phyloP scores from a whole-genome alignment of 2,888 invertebrate species.

The Acanthosepion esculentum region DNA sequence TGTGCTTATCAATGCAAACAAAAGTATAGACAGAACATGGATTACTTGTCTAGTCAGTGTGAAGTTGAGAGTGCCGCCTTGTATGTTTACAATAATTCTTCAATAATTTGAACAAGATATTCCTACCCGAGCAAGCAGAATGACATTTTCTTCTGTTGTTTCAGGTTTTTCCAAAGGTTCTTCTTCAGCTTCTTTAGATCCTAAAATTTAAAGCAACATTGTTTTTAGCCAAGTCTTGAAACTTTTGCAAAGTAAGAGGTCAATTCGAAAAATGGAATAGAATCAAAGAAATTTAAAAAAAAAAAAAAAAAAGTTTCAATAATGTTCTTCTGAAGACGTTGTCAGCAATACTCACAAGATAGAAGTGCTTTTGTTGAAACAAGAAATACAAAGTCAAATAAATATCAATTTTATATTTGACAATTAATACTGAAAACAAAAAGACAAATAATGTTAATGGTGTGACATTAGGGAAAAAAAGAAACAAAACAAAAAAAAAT shows the following conservation, averaged over 20 bases:
- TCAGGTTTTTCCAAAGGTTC: slow-evolving; percentile 43
- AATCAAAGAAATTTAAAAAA: not conserved
- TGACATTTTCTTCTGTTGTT: slow-evolving; percentile 41
- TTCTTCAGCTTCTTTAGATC: slow-evolving; percentile 24
- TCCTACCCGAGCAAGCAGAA: slow-evolving; percentile 45
- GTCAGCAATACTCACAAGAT: not conserved
- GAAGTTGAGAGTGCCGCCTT: too few species aligned
- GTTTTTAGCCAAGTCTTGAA: not conserved
- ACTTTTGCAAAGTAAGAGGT: not conserved
- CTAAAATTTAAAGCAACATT: not conserved
- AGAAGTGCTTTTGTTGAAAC: not conserved
- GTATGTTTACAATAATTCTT: too few species aligned
- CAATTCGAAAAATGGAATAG: not conserved
- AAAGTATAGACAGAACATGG: too few species aligned
- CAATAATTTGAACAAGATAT: not conserved
- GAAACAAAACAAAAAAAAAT: too few species aligned
- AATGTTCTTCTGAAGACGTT: not conserved
- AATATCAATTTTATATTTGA: not conserved
- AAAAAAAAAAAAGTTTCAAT: not conserved
- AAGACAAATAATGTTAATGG: not conserved
- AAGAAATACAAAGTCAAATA: not conserved
- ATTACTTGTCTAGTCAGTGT: too few species aligned
- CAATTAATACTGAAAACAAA: not conserved
- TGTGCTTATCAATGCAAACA: too few species aligned
- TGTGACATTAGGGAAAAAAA: too few species aligned